Evolutionary conservation across 2,113 vertebrate genomes (phyloP).

Genomic region (Ptilonorhynchus violaceus): DNA sequence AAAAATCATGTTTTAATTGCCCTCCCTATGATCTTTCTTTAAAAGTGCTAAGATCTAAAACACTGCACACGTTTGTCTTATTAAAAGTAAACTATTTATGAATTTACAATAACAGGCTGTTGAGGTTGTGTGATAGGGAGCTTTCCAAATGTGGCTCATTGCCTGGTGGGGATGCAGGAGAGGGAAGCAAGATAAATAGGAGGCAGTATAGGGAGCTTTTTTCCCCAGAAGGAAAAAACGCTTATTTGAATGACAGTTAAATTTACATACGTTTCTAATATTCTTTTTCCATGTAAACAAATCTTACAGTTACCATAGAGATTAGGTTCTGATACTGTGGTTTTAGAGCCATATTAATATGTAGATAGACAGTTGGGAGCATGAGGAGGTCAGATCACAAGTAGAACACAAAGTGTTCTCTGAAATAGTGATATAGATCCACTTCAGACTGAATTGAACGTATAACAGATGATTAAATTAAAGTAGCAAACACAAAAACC

Average conservation of each 20-base stretch:
- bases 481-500: not conserved
- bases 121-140: not conserved
- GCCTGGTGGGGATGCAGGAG: not conserved
- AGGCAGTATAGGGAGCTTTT: not conserved
- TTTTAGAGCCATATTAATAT: conserved; percentile 3
- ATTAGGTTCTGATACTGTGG: conserved; percentile 11
- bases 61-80: not conserved
- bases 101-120: conserved; percentile 9
- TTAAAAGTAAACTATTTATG: not conserved
- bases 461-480: not conserved
- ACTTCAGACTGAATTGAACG: not conserved
- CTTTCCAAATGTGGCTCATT: not conserved
- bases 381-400: not conserved
- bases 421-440: not conserved
- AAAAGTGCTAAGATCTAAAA: not conserved
- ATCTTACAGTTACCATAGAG: conserved; percentile 29
- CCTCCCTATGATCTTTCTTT: not conserved
- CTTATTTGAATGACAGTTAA: conserved; percentile 21
- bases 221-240: not conserved
- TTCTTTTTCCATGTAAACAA: conserved; percentile 41
- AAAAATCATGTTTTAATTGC: not conserved
- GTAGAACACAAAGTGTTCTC: not conserved
- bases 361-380: not conserved
- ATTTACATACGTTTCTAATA: conserved; percentile 34
- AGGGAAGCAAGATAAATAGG: conserved; percentile 10